These are phyloP conservation scores for Microtus ochrogaster DNA, from an alignment of 2,113 vertebrate species.

Conservation along the genomic window DNA sequence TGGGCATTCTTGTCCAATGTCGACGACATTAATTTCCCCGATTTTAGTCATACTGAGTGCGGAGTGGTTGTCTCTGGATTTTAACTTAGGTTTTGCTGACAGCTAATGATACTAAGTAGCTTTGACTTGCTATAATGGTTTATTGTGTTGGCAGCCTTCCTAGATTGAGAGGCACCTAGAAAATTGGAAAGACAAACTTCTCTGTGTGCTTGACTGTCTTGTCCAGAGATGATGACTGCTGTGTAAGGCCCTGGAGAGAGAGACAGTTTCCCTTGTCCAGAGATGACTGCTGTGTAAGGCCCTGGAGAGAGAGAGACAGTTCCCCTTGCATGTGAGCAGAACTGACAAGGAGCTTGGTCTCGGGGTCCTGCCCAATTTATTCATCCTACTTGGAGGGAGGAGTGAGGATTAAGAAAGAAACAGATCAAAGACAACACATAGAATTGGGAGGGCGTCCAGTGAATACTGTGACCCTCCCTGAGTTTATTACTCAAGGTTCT, in stretches of 20 bases:
- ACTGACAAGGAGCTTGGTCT: neutral
- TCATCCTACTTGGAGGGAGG: no score
- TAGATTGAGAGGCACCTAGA: neutral
- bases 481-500: no score
- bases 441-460: no score
- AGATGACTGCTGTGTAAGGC: no score
- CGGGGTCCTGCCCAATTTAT: no score
- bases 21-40: neutral
- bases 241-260: neutral
- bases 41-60: neutral
- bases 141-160: neutral
- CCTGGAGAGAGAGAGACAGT: neutral
- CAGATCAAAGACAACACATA: no score
- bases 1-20: neutral
- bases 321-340: neutral
- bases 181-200: neutral
- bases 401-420: no score
- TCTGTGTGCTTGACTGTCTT: neutral
- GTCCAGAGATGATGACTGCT: neutral
- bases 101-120: neutral
- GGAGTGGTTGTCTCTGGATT: neutral
- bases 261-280: no score
- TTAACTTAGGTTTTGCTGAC: slow-evolving; percentile 28
- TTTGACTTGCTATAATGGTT: neutral
- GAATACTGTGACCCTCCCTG: no score